Base-by-base conservation (phyloP, 30 jellyfish, hydroid and myxozoan species). In the Hydractinia symbiolongicarpus region DNA sequence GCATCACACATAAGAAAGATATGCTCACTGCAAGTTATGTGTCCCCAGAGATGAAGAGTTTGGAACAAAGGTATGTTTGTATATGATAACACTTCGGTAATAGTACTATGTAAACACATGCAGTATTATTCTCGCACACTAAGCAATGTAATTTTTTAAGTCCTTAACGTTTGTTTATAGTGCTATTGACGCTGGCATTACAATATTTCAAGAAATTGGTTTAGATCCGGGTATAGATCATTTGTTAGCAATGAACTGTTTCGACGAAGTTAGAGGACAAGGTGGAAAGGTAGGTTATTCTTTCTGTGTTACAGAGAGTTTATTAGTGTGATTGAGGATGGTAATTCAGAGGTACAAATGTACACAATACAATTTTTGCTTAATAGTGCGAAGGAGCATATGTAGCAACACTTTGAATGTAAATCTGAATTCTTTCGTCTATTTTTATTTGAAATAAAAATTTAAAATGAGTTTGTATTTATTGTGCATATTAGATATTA, bases 221-320 rank as follows among this genome's bases (percentile, higher is more conserved):
- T 87, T 92, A 14, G 98, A 92, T 79, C 98, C 98, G 13, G 98
- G 98, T 6, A 92, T 92, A 53, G 98, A 92, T 70, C 98, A 92
- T 68, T 78, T 92, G 77, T 73, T 92, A n/a, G 98, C 98, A 19
- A 86, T 92, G 96, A 88, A 92, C 21, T 92, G 98, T 82, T 75
- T 92, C 60, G 95, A 92, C 61, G 58, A 84, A 15, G 88, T 92
- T 66, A 79, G 79, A 68, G 98, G 77, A 66, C 93, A 86, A 50
- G 93, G 90, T 54, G 98, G 98, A 58, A 86, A 83, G 91, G 98
- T 92, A 78, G 19, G 50, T 30, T 50, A 14, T 68, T 68, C 4
- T 68, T 11, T 68, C 50, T 68, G 30, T 50, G 15, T 50, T 67
- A 13, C 21, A 20, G 50, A 67, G 44, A 2, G 44, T 30, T 30